A percentile compares a stretch with the other conserved stretches of the same genome.
phyloP scores from a whole-genome alignment of 2,888 invertebrate genomes.

The Arrhopalites spinosus region DNA sequence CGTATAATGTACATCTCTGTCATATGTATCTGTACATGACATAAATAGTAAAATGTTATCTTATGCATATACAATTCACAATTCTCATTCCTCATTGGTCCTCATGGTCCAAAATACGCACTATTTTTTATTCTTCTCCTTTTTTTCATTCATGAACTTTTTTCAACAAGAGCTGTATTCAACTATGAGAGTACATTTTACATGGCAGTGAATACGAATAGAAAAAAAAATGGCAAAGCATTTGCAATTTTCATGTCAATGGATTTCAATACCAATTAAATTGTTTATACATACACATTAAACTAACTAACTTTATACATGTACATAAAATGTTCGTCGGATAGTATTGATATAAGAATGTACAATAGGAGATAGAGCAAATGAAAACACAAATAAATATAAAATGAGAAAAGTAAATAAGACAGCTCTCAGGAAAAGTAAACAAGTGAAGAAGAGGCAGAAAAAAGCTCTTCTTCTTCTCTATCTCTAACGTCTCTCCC shows the following conservation, averaged over 20 bases:
- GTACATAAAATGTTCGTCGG: background rate
- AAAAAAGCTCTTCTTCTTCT: background rate
- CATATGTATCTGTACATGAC: too few species aligned
- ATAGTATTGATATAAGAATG: background rate
- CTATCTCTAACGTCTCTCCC: background rate
- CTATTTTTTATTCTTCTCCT: background rate
- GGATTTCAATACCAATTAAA: constrained; percentile 21
- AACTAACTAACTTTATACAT: background rate
- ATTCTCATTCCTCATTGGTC: background rate
- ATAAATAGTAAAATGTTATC: background rate
- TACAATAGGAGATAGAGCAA: background rate
- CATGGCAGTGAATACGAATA: background rate
- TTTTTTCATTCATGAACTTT: background rate
- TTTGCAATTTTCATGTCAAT: background rate
- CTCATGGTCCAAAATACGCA: background rate
- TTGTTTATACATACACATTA: background rate
- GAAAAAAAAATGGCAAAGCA: background rate
- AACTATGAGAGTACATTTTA: background rate
- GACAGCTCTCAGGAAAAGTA: background rate
- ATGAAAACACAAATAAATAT: constrained; percentile 30
- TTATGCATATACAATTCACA: background rate
- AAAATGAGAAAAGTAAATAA: constrained; percentile 28
- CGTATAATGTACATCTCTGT: too few species aligned
- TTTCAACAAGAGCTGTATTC: background rate
- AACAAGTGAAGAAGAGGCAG: background rate